Base-by-base conservation (phyloP, 2,888 invertebrate genomes). In the Ochropleura plecta region DNA sequence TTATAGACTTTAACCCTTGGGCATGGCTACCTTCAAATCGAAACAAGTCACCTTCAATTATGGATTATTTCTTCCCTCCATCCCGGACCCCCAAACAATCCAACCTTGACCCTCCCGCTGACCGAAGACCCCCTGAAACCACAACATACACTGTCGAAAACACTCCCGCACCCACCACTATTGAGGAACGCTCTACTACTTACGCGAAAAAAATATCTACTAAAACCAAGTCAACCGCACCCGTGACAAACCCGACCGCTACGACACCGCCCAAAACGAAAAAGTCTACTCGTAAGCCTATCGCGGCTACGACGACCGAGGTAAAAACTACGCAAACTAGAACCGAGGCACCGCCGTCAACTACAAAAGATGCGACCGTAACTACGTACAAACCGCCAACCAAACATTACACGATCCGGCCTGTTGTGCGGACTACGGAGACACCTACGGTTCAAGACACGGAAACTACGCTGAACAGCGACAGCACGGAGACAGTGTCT, bases 321-420 rank as follows among this genome's bases (percentile, higher is more conserved):
- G 84, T 91, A 53, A 95, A 94, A 92, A 92, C 91, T 66, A 94
- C 94, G 44, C 93, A 93, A 87, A 92, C 93, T 53, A 96, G 92
- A 91, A 90, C 90, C 42, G 94, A 95, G 75, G 87, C 90, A 72
- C 89, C 87, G 49, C 88, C 89, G 66, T 90, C 92, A 66, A 91
- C 91, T 65, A 91, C 93, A 65, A 95, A 92, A 88, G 91, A 92
- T 70, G 88, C 91, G 76, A 92, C 93, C 65, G 92, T 93, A 74
- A 92, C 94, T 78, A 94, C 95, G 70, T 92, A 92, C 82, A 85
- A 82, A 62, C 93, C 94, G 73, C 95, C 97, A 65, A 95, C 97
- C 75, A 96, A 96, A 87, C 95, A 96, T 86, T 97, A 97, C 84
- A 96, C 97, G 67, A 97, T 97, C 79, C 95, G 96, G 86, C 95